Evolutionary conservation across 2,888 invertebrate genomes (phyloP).

Genomic region (Ornithoptera priamus): DNA sequence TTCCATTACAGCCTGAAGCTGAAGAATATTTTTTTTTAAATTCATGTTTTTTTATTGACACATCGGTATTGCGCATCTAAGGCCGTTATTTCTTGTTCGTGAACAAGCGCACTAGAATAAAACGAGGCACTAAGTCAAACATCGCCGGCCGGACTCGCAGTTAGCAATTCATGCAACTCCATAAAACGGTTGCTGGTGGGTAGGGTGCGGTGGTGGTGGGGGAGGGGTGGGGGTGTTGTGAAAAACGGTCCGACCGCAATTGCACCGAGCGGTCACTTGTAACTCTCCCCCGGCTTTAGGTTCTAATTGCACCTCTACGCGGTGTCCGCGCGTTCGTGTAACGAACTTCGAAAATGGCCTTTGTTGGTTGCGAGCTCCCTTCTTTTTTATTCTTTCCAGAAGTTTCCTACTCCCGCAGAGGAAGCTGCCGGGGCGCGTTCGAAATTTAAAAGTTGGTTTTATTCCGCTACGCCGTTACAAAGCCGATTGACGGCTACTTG

Average conservation of each 20-base stretch:
- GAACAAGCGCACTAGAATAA: constrained; percentile 5
- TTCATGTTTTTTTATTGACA: background rate
- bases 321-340: constrained; percentile 40
- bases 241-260: constrained; percentile 40
- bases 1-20: too few relatives aligned
- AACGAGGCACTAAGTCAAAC: constrained; percentile 30
- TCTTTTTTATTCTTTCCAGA: constrained; percentile 21
- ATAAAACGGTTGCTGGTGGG: constrained; percentile 27
- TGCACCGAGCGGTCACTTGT: constrained; percentile 46
- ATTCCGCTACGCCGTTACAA: constrained; percentile 19
- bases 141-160: constrained; percentile 31
- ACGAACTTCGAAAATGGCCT: constrained; percentile 49
- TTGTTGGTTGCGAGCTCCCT: constrained; percentile 27
- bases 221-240: constrained; percentile 30
- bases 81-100: background rate
- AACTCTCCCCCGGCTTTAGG: constrained; percentile 49
- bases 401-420: constrained; percentile 13
- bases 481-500: constrained; percentile 17
- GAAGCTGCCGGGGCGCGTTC: constrained; percentile 12
- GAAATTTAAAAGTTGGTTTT: constrained; percentile 13
- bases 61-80: background rate
- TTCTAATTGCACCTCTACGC: constrained; percentile 58
- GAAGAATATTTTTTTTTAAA: too few relatives aligned
- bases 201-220: too few relatives aligned
- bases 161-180: constrained; percentile 30